Conservation (phyloP, 2,113 vertebrate genomes). For the Lepus europaeus region DNA sequence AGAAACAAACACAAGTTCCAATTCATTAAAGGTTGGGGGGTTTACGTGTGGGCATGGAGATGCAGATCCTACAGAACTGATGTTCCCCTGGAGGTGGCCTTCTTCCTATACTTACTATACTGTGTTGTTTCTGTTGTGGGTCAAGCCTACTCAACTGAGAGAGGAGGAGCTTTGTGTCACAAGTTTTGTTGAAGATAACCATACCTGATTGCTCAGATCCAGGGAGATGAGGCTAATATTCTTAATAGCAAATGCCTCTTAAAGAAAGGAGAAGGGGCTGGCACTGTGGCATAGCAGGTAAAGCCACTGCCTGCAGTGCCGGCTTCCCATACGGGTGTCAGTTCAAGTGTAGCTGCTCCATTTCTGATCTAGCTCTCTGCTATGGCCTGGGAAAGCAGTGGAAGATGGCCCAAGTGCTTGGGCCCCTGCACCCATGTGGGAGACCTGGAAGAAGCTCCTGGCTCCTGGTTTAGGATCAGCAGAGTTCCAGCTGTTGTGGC, state of each 20-base stretch:
- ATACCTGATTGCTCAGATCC: not conserved
- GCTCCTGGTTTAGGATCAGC: too few relatives aligned
- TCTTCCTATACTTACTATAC: accelerated
- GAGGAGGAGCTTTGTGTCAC: not conserved
- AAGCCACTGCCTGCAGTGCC: too few relatives aligned
- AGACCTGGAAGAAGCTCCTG: too few relatives aligned
- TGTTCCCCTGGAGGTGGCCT: not conserved
- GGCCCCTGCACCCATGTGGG: too few relatives aligned
- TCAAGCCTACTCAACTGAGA: not conserved
- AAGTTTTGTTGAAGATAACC: not conserved
- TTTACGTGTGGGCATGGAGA: not conserved
- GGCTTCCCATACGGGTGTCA: too few relatives aligned
- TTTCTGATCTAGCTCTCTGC: too few relatives aligned
- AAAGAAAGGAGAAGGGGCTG: not conserved
- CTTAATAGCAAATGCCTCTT: not conserved
- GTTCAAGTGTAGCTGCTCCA: too few relatives aligned
- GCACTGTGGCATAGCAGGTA: too few relatives aligned
- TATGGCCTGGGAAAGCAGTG: too few relatives aligned
- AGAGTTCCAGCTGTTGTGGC: too few relatives aligned
- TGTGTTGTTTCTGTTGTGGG: too few relatives aligned
- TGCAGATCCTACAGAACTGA: not conserved
- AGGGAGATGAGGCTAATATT: not conserved
- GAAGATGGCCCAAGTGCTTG: too few relatives aligned
- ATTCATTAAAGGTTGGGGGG: not conserved
- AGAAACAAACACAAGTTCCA: not conserved